Percentiles rank a stretch among this genome's conserved stretches.
Conservation (phyloP, 2,888 invertebrate species). For the Clitarchus hookeri region DNA sequence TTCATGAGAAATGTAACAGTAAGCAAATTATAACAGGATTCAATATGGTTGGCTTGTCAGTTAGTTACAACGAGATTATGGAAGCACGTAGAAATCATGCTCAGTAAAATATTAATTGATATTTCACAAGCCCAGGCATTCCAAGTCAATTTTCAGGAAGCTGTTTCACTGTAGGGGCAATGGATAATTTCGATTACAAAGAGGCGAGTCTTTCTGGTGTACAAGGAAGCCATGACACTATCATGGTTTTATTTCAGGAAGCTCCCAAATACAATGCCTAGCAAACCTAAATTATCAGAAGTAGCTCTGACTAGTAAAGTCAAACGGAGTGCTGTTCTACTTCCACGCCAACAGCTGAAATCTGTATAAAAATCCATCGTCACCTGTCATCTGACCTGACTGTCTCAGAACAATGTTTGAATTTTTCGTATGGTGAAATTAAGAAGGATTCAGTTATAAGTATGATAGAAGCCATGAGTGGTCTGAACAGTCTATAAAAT, state of each 20-base stretch:
- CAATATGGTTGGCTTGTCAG: not conserved
- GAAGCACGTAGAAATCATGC: not conserved
- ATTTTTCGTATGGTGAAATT: not conserved
- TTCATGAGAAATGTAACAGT: not conserved
- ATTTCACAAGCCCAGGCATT: not conserved
- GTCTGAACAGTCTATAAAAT: not conserved
- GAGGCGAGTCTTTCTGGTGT: not conserved
- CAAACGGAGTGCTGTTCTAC: not conserved
- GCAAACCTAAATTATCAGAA: not conserved
- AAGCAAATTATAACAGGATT: not conserved
- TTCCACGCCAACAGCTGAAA: slow-evolving; percentile 6
- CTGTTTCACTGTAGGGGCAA: not conserved
- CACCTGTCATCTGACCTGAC: not conserved
- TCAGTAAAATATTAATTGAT: not conserved
- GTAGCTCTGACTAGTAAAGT: not conserved
- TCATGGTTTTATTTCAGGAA: not conserved
- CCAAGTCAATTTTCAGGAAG: not conserved
- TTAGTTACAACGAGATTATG: not conserved
- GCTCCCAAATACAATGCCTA: not conserved
- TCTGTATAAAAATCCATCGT: not conserved
- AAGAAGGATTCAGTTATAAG: not conserved
- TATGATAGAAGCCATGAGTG: not conserved
- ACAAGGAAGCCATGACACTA: not conserved
- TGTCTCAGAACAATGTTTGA: not conserved
- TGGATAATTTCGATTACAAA: not conserved